A percentile compares a stretch with the other conserved stretches of the same genome.
Conservation (phyloP, 1,140 invertebrate species). For the Chrysoperla carnea region DNA sequence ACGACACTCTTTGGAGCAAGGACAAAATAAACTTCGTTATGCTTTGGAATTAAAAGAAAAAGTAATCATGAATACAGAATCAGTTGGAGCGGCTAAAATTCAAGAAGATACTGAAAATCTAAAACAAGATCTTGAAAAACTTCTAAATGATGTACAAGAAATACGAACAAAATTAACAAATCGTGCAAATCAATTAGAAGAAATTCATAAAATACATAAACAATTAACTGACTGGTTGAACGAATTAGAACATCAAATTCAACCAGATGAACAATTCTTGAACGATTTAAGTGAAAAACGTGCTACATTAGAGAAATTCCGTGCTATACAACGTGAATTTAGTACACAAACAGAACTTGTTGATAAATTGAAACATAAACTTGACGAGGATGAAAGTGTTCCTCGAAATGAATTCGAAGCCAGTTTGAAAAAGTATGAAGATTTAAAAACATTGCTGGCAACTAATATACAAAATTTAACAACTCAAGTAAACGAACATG, state of each 20-base stretch:
- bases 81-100: constrained; percentile 66
- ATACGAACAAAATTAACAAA: constrained; percentile 50
- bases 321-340: constrained; percentile 57
- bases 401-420: constrained; percentile 47
- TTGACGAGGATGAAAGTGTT: constrained; percentile 44
- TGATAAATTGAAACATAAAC: constrained; percentile 46
- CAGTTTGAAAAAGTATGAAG: constrained; percentile 49
- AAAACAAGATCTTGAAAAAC: constrained; percentile 72
- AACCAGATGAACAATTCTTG: constrained; percentile 45
- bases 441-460: constrained; percentile 41
- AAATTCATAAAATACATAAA: constrained; percentile 64
- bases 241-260: constrained; percentile 67
- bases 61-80: constrained; percentile 82
- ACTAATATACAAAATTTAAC: constrained; percentile 42
- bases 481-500: constrained; percentile 70
- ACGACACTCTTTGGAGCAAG: constrained; percentile 71
- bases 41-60: constrained; percentile 80
- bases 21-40: constrained; percentile 78
- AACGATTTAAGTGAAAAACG: constrained; percentile 84
- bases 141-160: constrained; percentile 63
- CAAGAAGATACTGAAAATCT: constrained; percentile 78
- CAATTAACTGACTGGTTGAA: constrained; percentile 68
- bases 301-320: constrained; percentile 67
- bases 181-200: constrained; percentile 59
- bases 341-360: constrained; percentile 54